Conservation (phyloP, 2,888 invertebrate genomes). For the Eumacrocentrus americanus region DNA sequence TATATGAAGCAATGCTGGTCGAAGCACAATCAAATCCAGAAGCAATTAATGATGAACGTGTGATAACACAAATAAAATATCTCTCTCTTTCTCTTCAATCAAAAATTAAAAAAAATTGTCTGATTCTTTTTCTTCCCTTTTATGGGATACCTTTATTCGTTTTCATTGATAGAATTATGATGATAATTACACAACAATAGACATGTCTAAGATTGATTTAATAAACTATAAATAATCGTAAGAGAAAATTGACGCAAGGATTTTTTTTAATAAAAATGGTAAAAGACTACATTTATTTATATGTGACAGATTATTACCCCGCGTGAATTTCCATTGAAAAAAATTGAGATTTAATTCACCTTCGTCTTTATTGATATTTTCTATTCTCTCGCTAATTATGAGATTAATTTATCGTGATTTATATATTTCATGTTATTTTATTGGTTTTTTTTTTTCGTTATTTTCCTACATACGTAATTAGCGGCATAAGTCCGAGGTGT, state of each 20-base stretch:
- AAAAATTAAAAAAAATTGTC: neutral
- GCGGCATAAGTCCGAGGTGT: slow-evolving; percentile 19
- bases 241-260: slow-evolving; percentile 6
- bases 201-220: slow-evolving; percentile 14
- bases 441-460: slow-evolving; percentile 2
- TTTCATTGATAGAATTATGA: neutral
- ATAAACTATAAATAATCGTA: slow-evolving; percentile 14
- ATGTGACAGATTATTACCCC: slow-evolving; percentile 4
- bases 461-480: slow-evolving; percentile 16
- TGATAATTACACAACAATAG: slow-evolving; percentile 19
- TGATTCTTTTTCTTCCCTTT: neutral
- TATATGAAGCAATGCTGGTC: slow-evolving; percentile 40
- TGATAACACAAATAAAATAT: slow-evolving; percentile 21
- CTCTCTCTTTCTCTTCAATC: no score
- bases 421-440: neutral
- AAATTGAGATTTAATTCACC: neutral
- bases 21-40: slow-evolving; percentile 47
- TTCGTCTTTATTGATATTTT: no score
- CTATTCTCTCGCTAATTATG: no score
- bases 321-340: neutral
- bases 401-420: neutral
- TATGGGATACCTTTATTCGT: slow-evolving; percentile 21
- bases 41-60: slow-evolving; percentile 45
- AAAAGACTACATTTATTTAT: slow-evolving; percentile 6
- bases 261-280: neutral